These are phyloP conservation scores for Anabacerthia variegaticeps DNA, from an alignment of 2,797 vertebrate species.

Conservation along the genomic window DNA sequence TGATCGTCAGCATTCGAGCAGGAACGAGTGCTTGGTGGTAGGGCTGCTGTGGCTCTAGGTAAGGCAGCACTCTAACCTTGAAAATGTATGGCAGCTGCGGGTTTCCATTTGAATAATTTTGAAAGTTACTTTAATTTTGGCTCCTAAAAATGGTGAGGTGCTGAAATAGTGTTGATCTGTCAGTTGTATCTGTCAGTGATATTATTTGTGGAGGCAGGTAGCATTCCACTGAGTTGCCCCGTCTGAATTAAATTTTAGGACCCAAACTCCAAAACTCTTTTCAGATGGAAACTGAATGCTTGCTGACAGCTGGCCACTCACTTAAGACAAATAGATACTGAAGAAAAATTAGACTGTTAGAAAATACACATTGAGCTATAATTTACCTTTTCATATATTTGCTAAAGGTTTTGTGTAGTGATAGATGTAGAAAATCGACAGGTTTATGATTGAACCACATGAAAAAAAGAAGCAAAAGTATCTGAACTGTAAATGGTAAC, in stretches of 20 bases:
- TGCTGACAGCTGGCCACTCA: not conserved
- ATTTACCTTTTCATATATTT: not conserved
- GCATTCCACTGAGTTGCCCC: not conserved
- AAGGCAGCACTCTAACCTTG: accelerated
- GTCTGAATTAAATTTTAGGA: not conserved
- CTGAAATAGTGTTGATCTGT: not conserved
- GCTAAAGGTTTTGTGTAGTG: accelerated
- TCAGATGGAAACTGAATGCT: not conserved
- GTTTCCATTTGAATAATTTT: not conserved
- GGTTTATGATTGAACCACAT: not conserved
- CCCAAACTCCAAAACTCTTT: not conserved
- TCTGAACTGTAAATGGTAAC: not conserved
- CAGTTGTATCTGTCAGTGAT: not conserved
- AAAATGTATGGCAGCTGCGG: not conserved
- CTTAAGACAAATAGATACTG: not conserved
- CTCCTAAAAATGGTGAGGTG: not conserved
- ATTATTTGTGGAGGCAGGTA: not conserved
- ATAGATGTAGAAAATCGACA: not conserved
- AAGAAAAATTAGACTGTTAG: not conserved
- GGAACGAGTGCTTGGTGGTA: not conserved
- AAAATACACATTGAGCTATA: not conserved
- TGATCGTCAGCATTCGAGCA: not conserved
- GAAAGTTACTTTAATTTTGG: not conserved
- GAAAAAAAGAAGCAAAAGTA: not conserved
- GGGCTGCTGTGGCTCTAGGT: not conserved